phyloP scores from a whole-genome alignment of 35 echinoderm and acorn worm species.

The Eucidaris tribuloides region DNA sequence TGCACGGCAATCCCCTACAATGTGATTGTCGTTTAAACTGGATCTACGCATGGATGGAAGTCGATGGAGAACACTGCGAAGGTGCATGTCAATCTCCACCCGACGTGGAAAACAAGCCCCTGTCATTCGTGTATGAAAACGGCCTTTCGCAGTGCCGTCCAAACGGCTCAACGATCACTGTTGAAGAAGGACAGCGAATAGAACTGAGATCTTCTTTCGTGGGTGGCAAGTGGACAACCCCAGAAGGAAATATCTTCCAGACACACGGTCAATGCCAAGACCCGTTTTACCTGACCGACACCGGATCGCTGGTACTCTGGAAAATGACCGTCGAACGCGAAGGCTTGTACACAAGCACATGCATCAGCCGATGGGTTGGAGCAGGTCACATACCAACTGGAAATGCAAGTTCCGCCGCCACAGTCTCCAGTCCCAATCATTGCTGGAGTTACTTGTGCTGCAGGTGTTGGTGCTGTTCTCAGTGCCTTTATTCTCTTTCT shows the following conservation, averaged over 20 bases:
- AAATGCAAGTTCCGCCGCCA: no score
- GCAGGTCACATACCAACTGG: no score
- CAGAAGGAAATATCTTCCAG: neutral
- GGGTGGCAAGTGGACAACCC: neutral
- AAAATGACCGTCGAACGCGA: no score
- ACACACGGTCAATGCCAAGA: neutral
- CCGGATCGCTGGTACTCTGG: neutral
- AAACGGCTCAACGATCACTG: neutral
- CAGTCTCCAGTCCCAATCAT: no score
- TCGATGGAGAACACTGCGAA: neutral
- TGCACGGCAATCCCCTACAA: neutral
- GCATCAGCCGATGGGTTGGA: no score
- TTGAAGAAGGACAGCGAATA: neutral
- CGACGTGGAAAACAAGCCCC: neutral
- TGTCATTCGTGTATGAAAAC: neutral
- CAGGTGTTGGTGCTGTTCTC: no score
- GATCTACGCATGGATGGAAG: neutral
- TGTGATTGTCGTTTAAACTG: constrained; percentile 12
- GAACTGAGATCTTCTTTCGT: neutral
- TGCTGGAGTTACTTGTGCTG: no score
- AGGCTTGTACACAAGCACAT: no score
- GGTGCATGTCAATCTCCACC: neutral
- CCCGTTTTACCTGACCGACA: neutral
- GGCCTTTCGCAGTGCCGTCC: neutral
- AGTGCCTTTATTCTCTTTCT: no score